A percentile compares a stretch with the other conserved stretches of the same genome.
phyloP scores from a whole-genome alignment of 2,888 invertebrate genomes.

The Diaperis boleti region DNA sequence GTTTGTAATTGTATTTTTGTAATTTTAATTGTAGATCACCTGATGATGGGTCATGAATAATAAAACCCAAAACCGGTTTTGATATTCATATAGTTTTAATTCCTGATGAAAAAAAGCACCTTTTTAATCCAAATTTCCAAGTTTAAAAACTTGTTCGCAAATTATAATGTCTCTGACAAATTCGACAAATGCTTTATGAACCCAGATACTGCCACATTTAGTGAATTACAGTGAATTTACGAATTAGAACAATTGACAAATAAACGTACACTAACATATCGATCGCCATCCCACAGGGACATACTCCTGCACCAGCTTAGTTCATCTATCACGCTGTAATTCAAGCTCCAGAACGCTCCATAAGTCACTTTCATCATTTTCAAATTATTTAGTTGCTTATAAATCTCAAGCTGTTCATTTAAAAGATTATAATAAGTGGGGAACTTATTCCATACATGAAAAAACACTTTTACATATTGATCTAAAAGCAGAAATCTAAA shows the following conservation, averaged over 20 bases:
- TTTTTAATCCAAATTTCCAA: too few relatives aligned
- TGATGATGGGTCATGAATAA: too few relatives aligned
- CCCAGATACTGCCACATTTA: neutral
- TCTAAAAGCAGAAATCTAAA: too few relatives aligned
- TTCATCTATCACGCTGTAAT: neutral
- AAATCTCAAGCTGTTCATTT: neutral
- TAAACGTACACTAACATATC: neutral
- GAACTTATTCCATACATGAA: slow-evolving; percentile 1
- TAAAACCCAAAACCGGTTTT: too few relatives aligned
- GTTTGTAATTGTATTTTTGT: too few relatives aligned
- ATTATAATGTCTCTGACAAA: too few relatives aligned
- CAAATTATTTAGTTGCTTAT: neutral
- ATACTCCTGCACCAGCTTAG: neutral
- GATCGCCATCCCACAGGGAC: neutral
- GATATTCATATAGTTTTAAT: too few relatives aligned
- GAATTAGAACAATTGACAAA: neutral
- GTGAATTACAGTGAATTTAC: neutral
- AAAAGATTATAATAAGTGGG: neutral
- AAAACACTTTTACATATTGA: too few relatives aligned
- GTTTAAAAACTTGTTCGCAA: too few relatives aligned
- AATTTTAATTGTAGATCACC: too few relatives aligned
- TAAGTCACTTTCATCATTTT: neutral
- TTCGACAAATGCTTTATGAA: neutral
- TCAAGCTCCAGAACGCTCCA: neutral
- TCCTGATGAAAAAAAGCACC: too few relatives aligned